Evolutionary conservation across 2,797 vertebrate genomes (phyloP).

Genomic region (Meda fulgida): DNA sequence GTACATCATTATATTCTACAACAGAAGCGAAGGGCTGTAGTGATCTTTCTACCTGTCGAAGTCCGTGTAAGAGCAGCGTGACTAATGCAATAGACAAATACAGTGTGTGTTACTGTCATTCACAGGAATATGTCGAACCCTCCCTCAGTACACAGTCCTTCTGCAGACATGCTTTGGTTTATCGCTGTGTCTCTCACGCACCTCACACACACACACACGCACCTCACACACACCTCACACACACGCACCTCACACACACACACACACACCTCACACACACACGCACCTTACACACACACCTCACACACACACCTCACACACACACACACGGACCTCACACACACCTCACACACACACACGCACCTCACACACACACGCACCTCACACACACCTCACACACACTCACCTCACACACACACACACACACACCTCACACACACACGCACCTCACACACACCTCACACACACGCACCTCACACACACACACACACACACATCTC

Average conservation of each 20-base stretch:
- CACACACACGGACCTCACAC: not conserved
- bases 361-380: too few species aligned
- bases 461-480: not conserved
- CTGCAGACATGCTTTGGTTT: too few species aligned
- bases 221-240: not conserved
- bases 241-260: slow-evolving; percentile 3
- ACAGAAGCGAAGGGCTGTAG: not conserved
- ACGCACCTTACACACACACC: not conserved
- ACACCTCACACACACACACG: not conserved
- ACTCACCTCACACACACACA: too few species aligned
- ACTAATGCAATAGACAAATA: slow-evolving; percentile 30
- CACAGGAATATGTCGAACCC: not conserved
- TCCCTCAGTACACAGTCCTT: slow-evolving; percentile 25
- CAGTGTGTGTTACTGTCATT: slow-evolving; percentile 21
- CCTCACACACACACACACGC: too few species aligned
- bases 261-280: slow-evolving; percentile 5
- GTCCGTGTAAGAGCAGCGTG: not conserved
- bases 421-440: too few species aligned
- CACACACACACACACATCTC: too few species aligned
- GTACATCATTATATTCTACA: not conserved
- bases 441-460: too few species aligned
- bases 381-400: too few species aligned
- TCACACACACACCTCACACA: not conserved
- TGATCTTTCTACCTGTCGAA: not conserved
- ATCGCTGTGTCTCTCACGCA: slow-evolving; percentile 18